Percentiles rank a stretch among this genome's conserved stretches.
These are phyloP conservation scores for Malacoraja senta DNA, from an alignment of 2,797 vertebrate genomes.

Conservation along the genomic window DNA sequence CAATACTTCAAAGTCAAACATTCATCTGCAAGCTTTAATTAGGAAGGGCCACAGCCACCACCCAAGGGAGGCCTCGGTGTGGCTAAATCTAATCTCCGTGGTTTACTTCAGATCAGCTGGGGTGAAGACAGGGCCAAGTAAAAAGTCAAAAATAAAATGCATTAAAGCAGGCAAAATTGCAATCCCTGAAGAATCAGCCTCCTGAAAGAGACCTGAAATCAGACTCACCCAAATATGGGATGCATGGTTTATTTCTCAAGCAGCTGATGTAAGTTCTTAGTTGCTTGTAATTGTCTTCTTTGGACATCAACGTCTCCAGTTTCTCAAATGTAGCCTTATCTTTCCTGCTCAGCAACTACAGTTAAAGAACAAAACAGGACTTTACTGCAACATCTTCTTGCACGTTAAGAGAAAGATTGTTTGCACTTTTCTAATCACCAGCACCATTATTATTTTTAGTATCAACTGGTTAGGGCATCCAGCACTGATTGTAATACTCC, in stretches of 20 bases:
- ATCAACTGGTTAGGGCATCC: no score
- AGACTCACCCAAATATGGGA: slow-evolving; percentile 80
- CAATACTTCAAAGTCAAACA: neutral
- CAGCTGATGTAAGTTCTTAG: slow-evolving; percentile 82
- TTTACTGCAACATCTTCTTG: neutral
- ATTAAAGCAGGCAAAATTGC: neutral
- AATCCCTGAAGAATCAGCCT: neutral
- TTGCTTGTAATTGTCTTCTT: slow-evolving; percentile 87
- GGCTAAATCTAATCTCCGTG: neutral
- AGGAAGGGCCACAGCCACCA: neutral
- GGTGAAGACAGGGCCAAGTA: neutral
- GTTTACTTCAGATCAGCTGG: no score
- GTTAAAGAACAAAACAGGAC: neutral
- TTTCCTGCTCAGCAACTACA: slow-evolving; percentile 81
- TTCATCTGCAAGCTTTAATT: neutral
- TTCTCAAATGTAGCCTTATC: slow-evolving; percentile 89
- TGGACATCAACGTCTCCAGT: slow-evolving; percentile 81
- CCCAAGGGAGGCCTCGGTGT: neutral
- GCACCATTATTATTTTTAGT: no score
- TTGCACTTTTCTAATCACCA: neutral
- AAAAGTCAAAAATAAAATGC: no score
- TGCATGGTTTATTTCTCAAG: slow-evolving; percentile 83
- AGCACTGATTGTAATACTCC: no score
- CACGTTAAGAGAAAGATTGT: no score
- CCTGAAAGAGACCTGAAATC: neutral